Percentiles rank a stretch among this genome's conserved stretches.
These are phyloP conservation scores for Acanthurus leucopareius DNA, from an alignment of 2,797 vertebrate genomes.

Conservation along the genomic window DNA sequence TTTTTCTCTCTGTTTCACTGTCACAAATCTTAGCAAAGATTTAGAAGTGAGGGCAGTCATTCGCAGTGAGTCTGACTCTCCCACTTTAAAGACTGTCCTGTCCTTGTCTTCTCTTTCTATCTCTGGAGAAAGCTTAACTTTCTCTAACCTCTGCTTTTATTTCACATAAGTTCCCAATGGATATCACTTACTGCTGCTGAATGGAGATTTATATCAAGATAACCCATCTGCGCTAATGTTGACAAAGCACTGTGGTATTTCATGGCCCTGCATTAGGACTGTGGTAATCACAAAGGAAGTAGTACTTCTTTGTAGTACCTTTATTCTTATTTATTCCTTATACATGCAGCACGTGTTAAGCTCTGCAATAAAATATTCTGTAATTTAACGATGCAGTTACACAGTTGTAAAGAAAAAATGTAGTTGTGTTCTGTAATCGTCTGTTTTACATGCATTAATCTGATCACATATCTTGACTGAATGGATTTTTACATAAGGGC, in stretches of 20 bases:
- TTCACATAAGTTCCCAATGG: background rate
- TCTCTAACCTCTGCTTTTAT: conserved; percentile 12
- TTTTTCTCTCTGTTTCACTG: conserved; percentile 20
- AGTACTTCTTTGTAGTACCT: background rate
- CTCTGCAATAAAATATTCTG: no score
- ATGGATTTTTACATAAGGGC: no score
- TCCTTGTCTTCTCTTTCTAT: conserved; percentile 36
- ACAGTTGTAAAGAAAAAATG: background rate
- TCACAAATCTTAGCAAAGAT: conserved; percentile 55
- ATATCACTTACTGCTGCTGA: conserved; percentile 15
- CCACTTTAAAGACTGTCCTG: conserved; percentile 44
- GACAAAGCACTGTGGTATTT: background rate
- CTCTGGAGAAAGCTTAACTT: conserved; percentile 35
- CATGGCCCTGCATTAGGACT: background rate
- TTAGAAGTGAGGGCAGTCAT: conserved; percentile 39
- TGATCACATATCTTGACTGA: no score
- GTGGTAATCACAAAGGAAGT: background rate
- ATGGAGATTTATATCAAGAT: background rate
- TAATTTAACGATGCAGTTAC: background rate
- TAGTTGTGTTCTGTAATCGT: background rate
- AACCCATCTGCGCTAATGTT: background rate
- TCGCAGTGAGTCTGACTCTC: conserved; percentile 37
- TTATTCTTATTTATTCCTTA: background rate
- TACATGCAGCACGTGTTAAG: background rate
- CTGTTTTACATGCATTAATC: no score